Conservation (phyloP, 2,797 vertebrate species). For the Pristis pectinata region DNA sequence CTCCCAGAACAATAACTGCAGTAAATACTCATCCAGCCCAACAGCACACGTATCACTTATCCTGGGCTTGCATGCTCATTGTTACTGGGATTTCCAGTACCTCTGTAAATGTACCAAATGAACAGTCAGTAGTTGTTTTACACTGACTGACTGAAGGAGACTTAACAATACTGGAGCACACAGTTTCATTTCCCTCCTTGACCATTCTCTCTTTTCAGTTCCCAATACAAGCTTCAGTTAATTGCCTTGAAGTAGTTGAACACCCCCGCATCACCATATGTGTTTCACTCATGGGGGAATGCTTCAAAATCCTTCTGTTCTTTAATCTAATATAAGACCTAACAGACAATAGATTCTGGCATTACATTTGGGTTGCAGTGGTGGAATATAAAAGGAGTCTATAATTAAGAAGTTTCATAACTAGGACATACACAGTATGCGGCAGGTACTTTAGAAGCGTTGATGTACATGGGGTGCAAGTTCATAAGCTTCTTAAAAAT, state of each 20-base stretch:
- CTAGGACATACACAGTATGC: too few species aligned
- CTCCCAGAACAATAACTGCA: background rate
- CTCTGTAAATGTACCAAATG: background rate
- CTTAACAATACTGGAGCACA: background rate
- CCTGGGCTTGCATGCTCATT: background rate
- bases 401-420: background rate
- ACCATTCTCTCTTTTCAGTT: background rate
- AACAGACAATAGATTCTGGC: background rate
- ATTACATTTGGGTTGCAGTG: background rate
- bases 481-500: too few species aligned
- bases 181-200: background rate
- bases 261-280: background rate
- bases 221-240: background rate
- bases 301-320: background rate
- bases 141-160: background rate
- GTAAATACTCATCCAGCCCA: background rate
- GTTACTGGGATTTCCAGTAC: background rate
- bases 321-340: background rate
- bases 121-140: background rate
- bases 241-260: background rate
- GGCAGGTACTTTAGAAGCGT: too few species aligned
- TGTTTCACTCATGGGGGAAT: background rate
- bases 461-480: too few species aligned
- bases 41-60: background rate
- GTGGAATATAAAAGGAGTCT: background rate